Conservation (phyloP, 2,797 vertebrate genomes). For the Chrosomus eos region DNA sequence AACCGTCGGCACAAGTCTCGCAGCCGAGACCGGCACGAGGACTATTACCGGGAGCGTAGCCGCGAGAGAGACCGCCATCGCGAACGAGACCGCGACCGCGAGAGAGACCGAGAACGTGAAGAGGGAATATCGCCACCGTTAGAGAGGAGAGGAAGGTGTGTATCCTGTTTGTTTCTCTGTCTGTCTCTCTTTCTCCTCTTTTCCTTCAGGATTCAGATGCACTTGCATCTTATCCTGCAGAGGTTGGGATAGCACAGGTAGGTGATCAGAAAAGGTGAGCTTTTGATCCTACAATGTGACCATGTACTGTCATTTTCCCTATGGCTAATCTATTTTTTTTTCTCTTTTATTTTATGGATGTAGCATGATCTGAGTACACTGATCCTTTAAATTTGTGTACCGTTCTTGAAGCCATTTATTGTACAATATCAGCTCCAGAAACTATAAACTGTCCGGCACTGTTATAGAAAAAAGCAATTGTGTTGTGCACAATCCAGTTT, state of each 20-base stretch:
- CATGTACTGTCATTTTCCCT: background rate
- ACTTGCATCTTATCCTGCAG: background rate
- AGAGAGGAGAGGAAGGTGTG: constrained; percentile 81
- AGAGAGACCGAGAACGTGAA: constrained; percentile 93
- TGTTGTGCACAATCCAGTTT: background rate
- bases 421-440: constrained; percentile 11
- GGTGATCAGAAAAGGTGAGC: constrained; percentile 15
- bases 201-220: background rate
- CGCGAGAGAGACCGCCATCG: constrained; percentile 94
- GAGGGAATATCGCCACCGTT: constrained; percentile 96
- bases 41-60: constrained; percentile 97
- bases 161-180: constrained; percentile 53
- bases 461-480: background rate
- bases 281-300: background rate
- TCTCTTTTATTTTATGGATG: background rate
- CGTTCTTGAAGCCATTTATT: background rate
- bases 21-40: constrained; percentile 96
- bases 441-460: background rate
- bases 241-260: constrained; percentile 17
- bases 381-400: background rate
- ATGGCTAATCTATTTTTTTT: background rate
- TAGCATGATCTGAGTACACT: background rate
- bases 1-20: constrained; percentile 97
- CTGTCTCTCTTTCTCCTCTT: background rate
- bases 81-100: constrained; percentile 92